phyloP scores from a whole-genome alignment of 2,113 vertebrate species.

The Hippolais icterina region DNA sequence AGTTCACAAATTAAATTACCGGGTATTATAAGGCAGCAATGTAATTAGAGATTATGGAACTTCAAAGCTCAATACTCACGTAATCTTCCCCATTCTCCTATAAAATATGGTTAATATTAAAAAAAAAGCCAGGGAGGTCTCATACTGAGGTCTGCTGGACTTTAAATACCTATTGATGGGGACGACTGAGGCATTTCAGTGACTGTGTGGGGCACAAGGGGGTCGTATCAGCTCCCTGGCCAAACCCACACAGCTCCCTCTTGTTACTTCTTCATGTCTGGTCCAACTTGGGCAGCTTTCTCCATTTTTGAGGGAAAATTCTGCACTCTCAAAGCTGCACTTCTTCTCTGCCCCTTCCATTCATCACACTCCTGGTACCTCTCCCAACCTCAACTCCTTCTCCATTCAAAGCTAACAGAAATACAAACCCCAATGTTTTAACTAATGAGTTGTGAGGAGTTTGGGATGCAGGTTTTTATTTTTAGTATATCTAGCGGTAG shows the following conservation, averaged over 20 bases:
- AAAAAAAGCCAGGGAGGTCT: neutral
- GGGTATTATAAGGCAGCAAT: neutral
- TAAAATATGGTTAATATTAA: neutral
- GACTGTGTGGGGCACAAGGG: neutral
- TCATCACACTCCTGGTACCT: neutral
- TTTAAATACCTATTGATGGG: neutral
- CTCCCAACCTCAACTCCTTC: neutral
- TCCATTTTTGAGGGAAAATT: neutral
- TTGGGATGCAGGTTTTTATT: neutral
- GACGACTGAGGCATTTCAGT: neutral
- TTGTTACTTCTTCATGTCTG: neutral
- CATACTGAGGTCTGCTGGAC: neutral
- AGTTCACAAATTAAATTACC: slow-evolving; percentile 17
- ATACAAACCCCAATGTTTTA: neutral
- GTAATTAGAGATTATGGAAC: neutral
- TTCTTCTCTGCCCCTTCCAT: neutral
- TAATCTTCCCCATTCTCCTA: neutral
- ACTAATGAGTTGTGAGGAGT: neutral
- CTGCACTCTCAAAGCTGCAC: neutral
- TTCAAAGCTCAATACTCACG: neutral
- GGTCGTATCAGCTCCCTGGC: neutral
- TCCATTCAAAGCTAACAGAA: neutral
- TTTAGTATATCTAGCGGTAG: neutral
- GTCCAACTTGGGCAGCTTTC: neutral
- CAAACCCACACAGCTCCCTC: neutral